Base-by-base conservation (phyloP, 2,888 invertebrate species). In the Lycaena phlaeas region DNA sequence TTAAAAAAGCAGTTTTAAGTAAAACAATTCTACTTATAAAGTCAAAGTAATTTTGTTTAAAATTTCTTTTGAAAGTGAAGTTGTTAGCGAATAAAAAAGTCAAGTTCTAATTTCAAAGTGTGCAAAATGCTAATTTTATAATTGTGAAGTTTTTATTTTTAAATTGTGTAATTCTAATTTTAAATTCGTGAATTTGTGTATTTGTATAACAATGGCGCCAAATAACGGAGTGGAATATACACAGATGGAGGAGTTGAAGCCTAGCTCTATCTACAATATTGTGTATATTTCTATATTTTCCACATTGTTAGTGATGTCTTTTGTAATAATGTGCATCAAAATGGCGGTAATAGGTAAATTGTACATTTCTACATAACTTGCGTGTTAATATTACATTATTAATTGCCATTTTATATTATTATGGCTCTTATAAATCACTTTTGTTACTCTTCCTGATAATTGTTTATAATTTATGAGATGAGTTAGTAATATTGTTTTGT, bases 321-420 rank as follows among this genome's bases (percentile, higher is more conserved):
- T 75, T 34, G 44, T 70, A 2, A 56, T 72, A n/a, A 52, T 74
- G 61, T 75, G 70, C 40, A 46, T 67, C 18, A 74, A 68, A 51
- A 51, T 72, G 42, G 48, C 57, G 1, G 51, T 56, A 7, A 34
- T 65, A 36, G 60, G 74, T 75, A 65, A 52, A 44, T 30, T 27
- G 36, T 22, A 11, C 27, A 9, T 14, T 30, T 31, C n/a, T n/a
- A n/a, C n/a, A n/a, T n/a, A n/a, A n/a, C n/a, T n/a, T n/a, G n/a
- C n/a, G n/a, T n/a, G n/a, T n/a, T n/a, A n/a, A n/a, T n/a, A n/a
- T n/a, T n/a, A n/a, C 22, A 22, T 22, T 22, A 22, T 18, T 18
- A 18, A 7, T 22, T 22, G 3, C 22, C 6, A 22, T 22, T 3
- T 4, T 22, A n/a, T n/a, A n/a, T n/a, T n/a, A n/a, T n/a, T n/a